Conservation (phyloP, 2,888 invertebrate species). For the Andrena bicolor region DNA sequence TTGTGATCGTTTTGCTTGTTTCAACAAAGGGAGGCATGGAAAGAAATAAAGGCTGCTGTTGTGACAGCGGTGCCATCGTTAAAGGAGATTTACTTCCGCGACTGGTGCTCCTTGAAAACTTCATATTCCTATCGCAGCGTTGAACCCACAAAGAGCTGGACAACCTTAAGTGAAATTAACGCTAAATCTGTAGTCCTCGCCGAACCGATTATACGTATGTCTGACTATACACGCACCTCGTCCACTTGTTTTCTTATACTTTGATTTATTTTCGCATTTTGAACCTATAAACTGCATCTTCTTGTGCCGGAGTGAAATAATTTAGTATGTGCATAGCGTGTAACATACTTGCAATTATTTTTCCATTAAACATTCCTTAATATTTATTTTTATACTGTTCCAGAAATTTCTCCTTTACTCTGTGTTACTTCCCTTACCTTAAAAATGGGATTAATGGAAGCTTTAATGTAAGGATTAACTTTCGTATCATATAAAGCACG, state of each 20-base stretch:
- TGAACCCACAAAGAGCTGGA: background rate
- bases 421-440: too few relatives aligned
- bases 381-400: too few relatives aligned
- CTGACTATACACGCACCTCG: background rate
- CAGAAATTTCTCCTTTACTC: too few relatives aligned
- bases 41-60: conserved; percentile 24
- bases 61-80: background rate
- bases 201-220: background rate
- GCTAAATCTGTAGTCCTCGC: too few relatives aligned
- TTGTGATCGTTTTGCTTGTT: conserved; percentile 16
- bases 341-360: too few relatives aligned
- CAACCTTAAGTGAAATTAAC: background rate
- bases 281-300: too few relatives aligned
- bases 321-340: too few relatives aligned
- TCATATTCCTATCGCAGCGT: background rate
- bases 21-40: conserved; percentile 28
- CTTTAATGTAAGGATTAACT: too few relatives aligned
- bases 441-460: too few relatives aligned
- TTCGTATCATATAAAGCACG: too few relatives aligned
- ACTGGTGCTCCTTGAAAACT: conserved; percentile 2
- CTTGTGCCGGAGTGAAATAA: too few relatives aligned
- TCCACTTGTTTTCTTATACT: background rate
- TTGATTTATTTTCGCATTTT: background rate
- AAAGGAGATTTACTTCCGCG: background rate
- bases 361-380: too few relatives aligned